Conservation (phyloP, 2,888 invertebrate genomes). For the Acleris sparsana region DNA sequence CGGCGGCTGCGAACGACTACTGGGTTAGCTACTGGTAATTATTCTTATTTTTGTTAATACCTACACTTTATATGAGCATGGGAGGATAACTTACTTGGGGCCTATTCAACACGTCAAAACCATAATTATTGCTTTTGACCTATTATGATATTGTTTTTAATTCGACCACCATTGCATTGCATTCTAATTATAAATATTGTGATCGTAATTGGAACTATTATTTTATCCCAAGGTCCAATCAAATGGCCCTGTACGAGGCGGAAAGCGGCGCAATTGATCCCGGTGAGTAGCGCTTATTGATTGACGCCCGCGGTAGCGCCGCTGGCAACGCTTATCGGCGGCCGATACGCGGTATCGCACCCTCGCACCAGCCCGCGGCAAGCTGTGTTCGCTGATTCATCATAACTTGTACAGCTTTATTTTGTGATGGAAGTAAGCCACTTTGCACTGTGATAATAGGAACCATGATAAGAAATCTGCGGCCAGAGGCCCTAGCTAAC, state of each 20-base stretch:
- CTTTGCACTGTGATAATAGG: too few relatives aligned
- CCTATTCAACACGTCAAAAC: too few relatives aligned
- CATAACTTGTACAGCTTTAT: not conserved
- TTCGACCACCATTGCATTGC: too few relatives aligned
- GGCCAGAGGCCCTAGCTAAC: too few relatives aligned
- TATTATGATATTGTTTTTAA: too few relatives aligned
- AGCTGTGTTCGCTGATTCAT: not conserved
- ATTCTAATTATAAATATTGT: too few relatives aligned
- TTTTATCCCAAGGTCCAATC: conserved; percentile 66
- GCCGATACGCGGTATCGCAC: conserved; percentile 5
- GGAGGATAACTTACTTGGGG: too few relatives aligned
- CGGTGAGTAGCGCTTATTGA: conserved; percentile 50
- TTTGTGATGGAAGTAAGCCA: too few relatives aligned
- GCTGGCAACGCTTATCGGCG: not conserved
- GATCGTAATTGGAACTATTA: conserved; percentile 8
- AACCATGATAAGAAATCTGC: too few relatives aligned
- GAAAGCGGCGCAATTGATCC: conserved; percentile 53
- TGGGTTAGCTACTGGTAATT: conserved; percentile 87
- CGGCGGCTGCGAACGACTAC: conserved; percentile 87
- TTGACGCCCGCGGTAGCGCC: not conserved
- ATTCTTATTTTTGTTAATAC: not conserved
- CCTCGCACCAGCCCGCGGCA: not conserved
- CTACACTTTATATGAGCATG: too few relatives aligned
- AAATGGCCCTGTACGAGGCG: conserved; percentile 68
- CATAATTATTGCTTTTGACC: too few relatives aligned